Evolutionary conservation across 2,888 invertebrate species (phyloP).

Genomic region (Cerceris ruficornis): DNA sequence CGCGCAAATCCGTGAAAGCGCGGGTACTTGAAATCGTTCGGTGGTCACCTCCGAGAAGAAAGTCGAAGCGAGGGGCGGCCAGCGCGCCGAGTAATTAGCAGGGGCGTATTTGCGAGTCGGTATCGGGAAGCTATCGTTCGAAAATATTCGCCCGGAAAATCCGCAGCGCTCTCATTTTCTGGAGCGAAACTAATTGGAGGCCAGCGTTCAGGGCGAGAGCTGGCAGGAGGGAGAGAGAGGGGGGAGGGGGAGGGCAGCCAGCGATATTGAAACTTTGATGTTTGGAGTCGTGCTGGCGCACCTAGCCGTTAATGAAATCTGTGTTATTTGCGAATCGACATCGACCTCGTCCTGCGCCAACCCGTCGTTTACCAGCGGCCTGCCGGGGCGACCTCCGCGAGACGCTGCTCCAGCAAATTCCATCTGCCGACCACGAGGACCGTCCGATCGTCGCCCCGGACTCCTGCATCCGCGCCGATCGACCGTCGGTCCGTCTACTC

Average conservation of each 20-base stretch:
- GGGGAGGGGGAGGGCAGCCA: constrained; percentile 10
- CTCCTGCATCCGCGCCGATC: background rate
- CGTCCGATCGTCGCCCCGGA: background rate
- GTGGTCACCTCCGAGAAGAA: too few relatives aligned
- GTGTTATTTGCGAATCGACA: constrained; percentile 5
- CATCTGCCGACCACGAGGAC: background rate
- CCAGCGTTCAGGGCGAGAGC: constrained; percentile 16
- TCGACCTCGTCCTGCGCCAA: background rate
- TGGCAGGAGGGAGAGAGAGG: background rate
- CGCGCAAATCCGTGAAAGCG: too few relatives aligned
- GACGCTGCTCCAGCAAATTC: background rate
- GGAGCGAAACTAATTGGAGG: constrained; percentile 47
- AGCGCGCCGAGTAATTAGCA: too few relatives aligned
- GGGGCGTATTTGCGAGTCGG: background rate
- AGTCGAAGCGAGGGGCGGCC: too few relatives aligned
- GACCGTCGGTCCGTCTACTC: background rate
- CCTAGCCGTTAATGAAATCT: constrained; percentile 44
- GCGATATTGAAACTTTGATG: constrained; percentile 44
- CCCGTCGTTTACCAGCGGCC: too few relatives aligned
- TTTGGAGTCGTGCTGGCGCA: constrained; percentile 20
- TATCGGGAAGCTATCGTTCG: background rate
- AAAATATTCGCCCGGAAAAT: constrained; percentile 35
- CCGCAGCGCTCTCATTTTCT: constrained; percentile 38
- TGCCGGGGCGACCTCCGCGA: too few relatives aligned
- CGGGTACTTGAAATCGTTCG: too few relatives aligned